Evolutionary conservation across 1,140 invertebrate species (phyloP).

Genomic region (Drosophila lini): DNA sequence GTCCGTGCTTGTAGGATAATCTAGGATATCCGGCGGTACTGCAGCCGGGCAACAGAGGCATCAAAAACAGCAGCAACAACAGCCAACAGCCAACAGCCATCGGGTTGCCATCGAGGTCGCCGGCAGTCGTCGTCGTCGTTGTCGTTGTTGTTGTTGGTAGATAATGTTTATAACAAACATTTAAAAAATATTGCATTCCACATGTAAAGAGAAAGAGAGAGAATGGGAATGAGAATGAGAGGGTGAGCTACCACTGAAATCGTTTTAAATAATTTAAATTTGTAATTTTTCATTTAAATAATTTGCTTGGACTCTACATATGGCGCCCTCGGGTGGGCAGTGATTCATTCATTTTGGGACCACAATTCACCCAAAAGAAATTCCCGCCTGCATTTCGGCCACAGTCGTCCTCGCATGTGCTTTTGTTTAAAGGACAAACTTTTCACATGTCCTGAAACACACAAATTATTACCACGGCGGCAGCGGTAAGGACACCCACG

Average conservation of each 20-base stretch:
- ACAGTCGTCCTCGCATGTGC: slow-evolving; percentile 28
- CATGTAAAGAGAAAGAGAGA: slow-evolving; percentile 47
- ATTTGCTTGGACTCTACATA: slow-evolving; percentile 41
- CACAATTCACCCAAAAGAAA: slow-evolving; percentile 3
- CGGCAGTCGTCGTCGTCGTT: slow-evolving; percentile 54
- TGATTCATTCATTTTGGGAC: slow-evolving; percentile 62
- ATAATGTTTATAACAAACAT: slow-evolving; percentile 72
- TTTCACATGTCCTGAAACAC: slow-evolving; percentile 66
- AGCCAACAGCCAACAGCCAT: slow-evolving; percentile 23
- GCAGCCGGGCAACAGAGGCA: slow-evolving; percentile 70
- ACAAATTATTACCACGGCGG: slow-evolving; percentile 56
- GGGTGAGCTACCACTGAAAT: slow-evolving; percentile 32
- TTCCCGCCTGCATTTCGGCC: slow-evolving; percentile 23
- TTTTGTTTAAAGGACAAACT: slow-evolving; percentile 76
- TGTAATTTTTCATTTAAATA: slow-evolving; percentile 65
- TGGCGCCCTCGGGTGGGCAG: slow-evolving; percentile 12
- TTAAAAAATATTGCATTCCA: slow-evolving; percentile 19
- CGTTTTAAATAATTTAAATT: slow-evolving; percentile 63
- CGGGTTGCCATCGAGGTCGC: slow-evolving; percentile 58
- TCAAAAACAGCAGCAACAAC: slow-evolving; percentile 21
- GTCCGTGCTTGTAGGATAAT: slow-evolving; percentile 94
- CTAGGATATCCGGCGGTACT: slow-evolving; percentile 96
- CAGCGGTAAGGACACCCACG: slow-evolving; percentile 50
- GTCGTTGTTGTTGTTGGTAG: slow-evolving; percentile 37
- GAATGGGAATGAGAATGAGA: slow-evolving; percentile 9